Percentiles rank a stretch among this genome's conserved stretches.
phyloP scores from a whole-genome alignment of 2,113 vertebrate species.

The Gymnobelideus leadbeateri region DNA sequence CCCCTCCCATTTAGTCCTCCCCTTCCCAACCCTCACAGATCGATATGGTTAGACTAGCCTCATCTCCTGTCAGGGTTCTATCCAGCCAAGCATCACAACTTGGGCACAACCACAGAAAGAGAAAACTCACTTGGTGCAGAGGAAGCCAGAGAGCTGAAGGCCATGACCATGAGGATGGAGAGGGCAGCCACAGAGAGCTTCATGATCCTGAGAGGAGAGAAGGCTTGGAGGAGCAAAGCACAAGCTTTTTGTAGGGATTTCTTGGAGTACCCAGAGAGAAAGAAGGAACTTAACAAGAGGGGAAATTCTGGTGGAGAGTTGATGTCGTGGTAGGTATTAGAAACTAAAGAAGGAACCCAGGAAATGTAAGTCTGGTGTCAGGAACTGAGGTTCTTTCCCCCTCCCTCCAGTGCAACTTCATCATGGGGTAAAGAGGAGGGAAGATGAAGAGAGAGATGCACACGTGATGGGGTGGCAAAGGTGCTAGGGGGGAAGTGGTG shows the following conservation, averaged over 20 bases:
- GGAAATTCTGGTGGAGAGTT: slow-evolving; percentile 67
- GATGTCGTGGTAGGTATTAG: background rate
- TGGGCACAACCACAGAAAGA: background rate
- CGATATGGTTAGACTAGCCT: background rate
- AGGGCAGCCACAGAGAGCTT: slow-evolving; percentile 69
- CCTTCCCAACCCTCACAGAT: too few relatives aligned
- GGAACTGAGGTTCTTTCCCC: slow-evolving; percentile 25
- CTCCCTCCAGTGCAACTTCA: slow-evolving; percentile 13
- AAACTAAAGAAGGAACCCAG: slow-evolving; percentile 51
- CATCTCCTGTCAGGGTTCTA: background rate
- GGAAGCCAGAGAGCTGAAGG: slow-evolving; percentile 30
- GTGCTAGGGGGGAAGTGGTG: slow-evolving; percentile 68
- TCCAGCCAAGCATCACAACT: background rate
- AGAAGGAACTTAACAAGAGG: background rate
- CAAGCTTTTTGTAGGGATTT: slow-evolving; percentile 69
- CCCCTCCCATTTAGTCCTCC: background rate
- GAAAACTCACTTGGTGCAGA: slow-evolving; percentile 64
- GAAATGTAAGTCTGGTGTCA: background rate
- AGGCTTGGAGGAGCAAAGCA: slow-evolving; percentile 48
- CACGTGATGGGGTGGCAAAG: background rate
- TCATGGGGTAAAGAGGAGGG: slow-evolving; percentile 41
- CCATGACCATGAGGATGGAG: slow-evolving; percentile 36
- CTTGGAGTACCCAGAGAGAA: background rate
- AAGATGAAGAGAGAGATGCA: slow-evolving; percentile 1
- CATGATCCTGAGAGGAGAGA: background rate